phyloP scores from a whole-genome alignment of 2,888 invertebrate species.

The Nephrotoma flavescens region DNA sequence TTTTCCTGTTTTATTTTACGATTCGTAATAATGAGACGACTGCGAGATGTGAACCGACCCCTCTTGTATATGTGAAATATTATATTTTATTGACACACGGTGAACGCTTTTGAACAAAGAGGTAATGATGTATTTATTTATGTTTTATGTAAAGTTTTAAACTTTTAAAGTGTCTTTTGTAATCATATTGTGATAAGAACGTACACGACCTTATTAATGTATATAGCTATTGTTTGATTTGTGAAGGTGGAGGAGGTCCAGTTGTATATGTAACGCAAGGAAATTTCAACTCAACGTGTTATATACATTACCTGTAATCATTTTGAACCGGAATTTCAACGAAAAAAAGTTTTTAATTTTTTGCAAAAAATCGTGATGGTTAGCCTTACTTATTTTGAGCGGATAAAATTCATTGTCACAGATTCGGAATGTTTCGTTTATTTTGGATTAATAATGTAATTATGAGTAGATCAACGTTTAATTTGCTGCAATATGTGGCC shows the following conservation, averaged over 20 bases:
- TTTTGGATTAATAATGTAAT: no score
- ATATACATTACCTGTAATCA: no score
- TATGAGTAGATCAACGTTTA: no score
- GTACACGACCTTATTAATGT: background rate
- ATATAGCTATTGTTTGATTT: background rate
- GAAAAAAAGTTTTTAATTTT: no score
- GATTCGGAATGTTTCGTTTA: no score
- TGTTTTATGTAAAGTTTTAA: background rate
- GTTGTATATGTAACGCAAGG: no score
- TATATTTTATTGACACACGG: constrained; percentile 5
- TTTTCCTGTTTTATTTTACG: background rate
- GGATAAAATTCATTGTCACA: no score
- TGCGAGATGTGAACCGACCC: background rate
- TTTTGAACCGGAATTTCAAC: no score
- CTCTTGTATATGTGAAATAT: background rate
- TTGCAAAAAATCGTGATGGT: no score
- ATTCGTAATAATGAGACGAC: background rate
- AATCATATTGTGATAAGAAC: background rate
- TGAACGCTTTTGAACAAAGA: constrained; percentile 1
- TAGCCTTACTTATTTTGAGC: no score
- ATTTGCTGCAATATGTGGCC: no score
- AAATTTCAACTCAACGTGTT: no score
- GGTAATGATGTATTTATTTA: background rate
- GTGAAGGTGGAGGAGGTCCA: background rate
- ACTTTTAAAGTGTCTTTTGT: background rate